These are phyloP conservation scores for Syrista parreyssii DNA, from an alignment of 2,888 invertebrate species.

Conservation along the genomic window DNA sequence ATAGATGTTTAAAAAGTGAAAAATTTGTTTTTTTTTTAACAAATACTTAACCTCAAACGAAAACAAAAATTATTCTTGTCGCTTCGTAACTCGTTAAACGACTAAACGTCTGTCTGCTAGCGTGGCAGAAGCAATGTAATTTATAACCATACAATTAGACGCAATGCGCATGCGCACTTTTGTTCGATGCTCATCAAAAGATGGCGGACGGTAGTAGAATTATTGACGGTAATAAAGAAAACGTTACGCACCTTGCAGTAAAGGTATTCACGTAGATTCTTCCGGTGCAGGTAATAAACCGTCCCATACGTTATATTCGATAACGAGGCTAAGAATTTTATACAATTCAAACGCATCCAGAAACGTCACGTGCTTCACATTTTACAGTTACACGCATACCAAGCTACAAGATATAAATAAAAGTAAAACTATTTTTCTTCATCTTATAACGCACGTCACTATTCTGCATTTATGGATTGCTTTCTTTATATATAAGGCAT, in stretches of 20 bases:
- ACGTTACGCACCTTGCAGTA: background rate
- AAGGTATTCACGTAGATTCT: background rate
- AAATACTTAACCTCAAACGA: too few species aligned
- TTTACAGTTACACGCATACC: background rate
- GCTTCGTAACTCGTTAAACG: background rate
- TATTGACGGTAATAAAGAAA: background rate
- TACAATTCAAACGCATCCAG: background rate
- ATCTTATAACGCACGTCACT: background rate
- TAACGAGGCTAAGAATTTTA: background rate
- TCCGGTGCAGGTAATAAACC: background rate
- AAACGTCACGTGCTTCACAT: background rate
- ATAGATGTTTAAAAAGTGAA: background rate
- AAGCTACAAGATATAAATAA: background rate
- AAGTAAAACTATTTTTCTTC: background rate
- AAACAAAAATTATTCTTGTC: background rate
- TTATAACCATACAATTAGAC: background rate
- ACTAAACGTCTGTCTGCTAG: background rate
- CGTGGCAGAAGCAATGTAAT: background rate
- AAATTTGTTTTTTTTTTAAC: background rate
- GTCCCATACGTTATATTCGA: background rate
- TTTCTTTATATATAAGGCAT: background rate
- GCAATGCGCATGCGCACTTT: background rate
- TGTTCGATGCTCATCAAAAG: background rate
- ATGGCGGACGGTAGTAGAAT: background rate
- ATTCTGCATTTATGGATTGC: background rate